These are phyloP conservation scores for Acanthis flammea DNA, from an alignment of 2,797 vertebrate genomes.

Conservation along the genomic window DNA sequence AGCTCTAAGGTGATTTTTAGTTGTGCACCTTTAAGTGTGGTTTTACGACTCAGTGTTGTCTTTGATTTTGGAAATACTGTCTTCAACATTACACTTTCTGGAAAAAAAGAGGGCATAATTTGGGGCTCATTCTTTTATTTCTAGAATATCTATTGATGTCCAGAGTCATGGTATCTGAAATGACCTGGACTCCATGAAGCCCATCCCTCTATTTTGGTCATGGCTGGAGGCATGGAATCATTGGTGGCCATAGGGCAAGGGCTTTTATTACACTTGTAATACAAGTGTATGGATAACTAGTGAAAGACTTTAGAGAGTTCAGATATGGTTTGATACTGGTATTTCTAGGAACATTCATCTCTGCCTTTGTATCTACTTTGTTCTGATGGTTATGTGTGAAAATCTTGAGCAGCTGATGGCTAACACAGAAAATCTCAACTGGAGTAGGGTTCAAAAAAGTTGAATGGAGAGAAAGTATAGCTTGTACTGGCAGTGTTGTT, in stretches of 20 bases:
- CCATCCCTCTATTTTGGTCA: accelerated
- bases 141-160: not conserved
- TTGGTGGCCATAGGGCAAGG: not conserved
- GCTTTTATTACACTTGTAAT: not conserved
- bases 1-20: not conserved
- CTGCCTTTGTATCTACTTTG: not conserved
- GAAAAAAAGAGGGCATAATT: not conserved
- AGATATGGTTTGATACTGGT: not conserved
- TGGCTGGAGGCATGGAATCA: not conserved
- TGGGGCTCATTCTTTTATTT: not conserved
- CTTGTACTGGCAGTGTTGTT: not conserved
- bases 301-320: not conserved
- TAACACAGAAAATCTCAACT: not conserved
- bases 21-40: not conserved
- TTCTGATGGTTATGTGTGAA: not conserved
- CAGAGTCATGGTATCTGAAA: not conserved
- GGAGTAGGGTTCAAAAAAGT: not conserved
- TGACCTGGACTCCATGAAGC: not conserved
- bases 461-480: not conserved
- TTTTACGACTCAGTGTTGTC: not conserved
- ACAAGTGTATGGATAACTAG: not conserved
- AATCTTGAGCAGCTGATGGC: not conserved
- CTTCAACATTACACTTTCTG: not conserved
- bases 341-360: not conserved
- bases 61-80: not conserved